These are phyloP conservation scores for Cyphotilapia sp. DNA, from an alignment of 2,113 vertebrate species.

Conservation along the genomic window DNA sequence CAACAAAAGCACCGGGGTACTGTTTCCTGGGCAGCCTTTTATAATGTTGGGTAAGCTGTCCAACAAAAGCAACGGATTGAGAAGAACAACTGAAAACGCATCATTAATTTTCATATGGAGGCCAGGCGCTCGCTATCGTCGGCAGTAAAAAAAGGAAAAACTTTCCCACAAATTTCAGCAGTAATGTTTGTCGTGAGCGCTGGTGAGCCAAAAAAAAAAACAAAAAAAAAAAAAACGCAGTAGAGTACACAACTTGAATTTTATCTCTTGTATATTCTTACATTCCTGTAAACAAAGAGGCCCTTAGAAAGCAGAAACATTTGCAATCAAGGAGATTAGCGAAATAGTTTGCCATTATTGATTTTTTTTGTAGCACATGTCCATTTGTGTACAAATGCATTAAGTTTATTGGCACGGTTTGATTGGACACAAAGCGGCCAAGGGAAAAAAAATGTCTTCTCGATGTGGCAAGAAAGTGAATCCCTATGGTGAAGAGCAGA, in stretches of 20 bases:
- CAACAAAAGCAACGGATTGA: constrained; percentile 24
- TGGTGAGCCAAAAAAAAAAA: background rate
- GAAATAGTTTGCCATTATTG: background rate
- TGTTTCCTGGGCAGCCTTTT: background rate
- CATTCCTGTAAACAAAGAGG: constrained; percentile 11
- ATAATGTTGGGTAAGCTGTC: background rate
- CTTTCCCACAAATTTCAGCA: background rate
- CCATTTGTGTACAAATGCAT: background rate
- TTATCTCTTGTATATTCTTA: background rate
- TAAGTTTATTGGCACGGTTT: constrained; percentile 4
- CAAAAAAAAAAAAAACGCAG: background rate
- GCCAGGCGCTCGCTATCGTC: constrained; percentile 9
- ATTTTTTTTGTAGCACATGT: background rate
- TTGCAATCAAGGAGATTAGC: background rate
- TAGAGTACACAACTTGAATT: background rate
- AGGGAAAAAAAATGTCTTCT: constrained; percentile 3
- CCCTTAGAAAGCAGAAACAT: constrained; percentile 1
- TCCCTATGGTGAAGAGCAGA: constrained; percentile 28
- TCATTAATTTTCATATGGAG: constrained; percentile 45
- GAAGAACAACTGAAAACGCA: constrained; percentile 22
- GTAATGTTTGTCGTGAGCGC: constrained; percentile 12
- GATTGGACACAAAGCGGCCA: constrained; percentile 1
- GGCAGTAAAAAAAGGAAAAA: background rate
- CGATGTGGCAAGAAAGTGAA: constrained; percentile 44
- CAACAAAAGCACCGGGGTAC: background rate